These are phyloP conservation scores for Melanotaenia trifasciata DNA, from an alignment of 2,797 vertebrate genomes.

Conservation along the genomic window DNA sequence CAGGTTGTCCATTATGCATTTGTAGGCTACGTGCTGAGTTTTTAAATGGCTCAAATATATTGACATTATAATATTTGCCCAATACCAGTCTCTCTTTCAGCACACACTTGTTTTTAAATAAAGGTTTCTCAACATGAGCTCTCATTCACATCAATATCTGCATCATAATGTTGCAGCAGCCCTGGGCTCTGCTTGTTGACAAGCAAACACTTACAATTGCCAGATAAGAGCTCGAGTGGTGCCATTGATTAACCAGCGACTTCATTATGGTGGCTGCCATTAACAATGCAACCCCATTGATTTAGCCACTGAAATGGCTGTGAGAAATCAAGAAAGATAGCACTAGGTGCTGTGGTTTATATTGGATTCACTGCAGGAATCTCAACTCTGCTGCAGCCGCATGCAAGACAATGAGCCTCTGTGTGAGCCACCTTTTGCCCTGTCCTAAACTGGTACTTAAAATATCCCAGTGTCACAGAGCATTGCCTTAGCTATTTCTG, in stretches of 20 bases:
- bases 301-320: slow-evolving; percentile 69
- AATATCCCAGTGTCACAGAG: slow-evolving; percentile 59
- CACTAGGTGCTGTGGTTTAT: slow-evolving; percentile 58
- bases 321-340: slow-evolving; percentile 75
- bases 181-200: slow-evolving; percentile 68
- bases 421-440: slow-evolving; percentile 58
- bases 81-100: background rate
- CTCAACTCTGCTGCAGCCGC: slow-evolving; percentile 49
- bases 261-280: slow-evolving; percentile 79
- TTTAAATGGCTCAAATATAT: background rate
- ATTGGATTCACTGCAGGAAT: slow-evolving; percentile 71
- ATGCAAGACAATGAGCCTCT: slow-evolving; percentile 59
- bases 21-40: background rate
- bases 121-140: slow-evolving; percentile 34
- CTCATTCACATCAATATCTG: slow-evolving; percentile 54
- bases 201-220: slow-evolving; percentile 72
- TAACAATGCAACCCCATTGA: slow-evolving; percentile 81
- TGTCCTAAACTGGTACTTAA: slow-evolving; percentile 56
- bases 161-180: slow-evolving; percentile 51
- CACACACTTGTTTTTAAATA: slow-evolving; percentile 28
- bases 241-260: slow-evolving; percentile 80
- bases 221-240: slow-evolving; percentile 77
- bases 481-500: slow-evolving; percentile 57
- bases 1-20: background rate
- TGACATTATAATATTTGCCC: slow-evolving; percentile 10